Evolutionary conservation across 2,888 invertebrate species (phyloP).

Genomic region (Lissocephala sabroskyi): DNA sequence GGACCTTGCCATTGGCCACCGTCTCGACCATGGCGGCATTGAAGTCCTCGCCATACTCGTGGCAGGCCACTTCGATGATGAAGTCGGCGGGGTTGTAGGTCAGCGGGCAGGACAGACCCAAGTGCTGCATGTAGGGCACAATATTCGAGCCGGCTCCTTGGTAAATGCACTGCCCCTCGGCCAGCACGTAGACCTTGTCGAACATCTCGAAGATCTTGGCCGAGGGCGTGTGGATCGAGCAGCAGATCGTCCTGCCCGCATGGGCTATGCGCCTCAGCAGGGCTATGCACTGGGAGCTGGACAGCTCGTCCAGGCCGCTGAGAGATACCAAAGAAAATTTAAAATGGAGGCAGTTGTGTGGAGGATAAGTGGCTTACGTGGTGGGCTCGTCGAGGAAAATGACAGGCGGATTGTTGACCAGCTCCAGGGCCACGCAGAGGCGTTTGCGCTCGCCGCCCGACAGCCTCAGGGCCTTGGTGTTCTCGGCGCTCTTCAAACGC

Average conservation of each 20-base stretch:
- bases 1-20: conserved; percentile 78
- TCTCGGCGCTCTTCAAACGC: conserved; percentile 80
- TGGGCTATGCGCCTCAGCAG: conserved; percentile 88
- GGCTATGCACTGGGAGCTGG: conserved; percentile 90
- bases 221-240: conserved; percentile 97
- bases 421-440: conserved; percentile 92
- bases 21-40: conserved; percentile 80
- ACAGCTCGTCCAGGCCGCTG: conserved; percentile 92
- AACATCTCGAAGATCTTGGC: conserved; percentile 93
- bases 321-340: conserved; percentile 40
- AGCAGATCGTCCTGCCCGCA: conserved; percentile 91
- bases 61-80: conserved; percentile 85
- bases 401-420: conserved; percentile 93
- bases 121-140: conserved; percentile 84
- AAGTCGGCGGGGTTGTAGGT: conserved; percentile 98
- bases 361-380: conserved; percentile 78
- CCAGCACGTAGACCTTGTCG: conserved; percentile 91
- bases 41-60: conserved; percentile 82
- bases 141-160: conserved; percentile 85
- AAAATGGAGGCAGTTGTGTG: neutral
- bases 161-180: conserved; percentile 91
- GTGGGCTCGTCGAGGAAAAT: conserved; percentile 97
- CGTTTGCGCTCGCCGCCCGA: conserved; percentile 96
- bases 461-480: conserved; percentile 82
- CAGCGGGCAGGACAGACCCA: conserved; percentile 88